Evolutionary conservation across 2,113 vertebrate genomes (phyloP), one percentile per base, ranked within the genome.

Genomic region (Myotis yumanensis): DNA sequence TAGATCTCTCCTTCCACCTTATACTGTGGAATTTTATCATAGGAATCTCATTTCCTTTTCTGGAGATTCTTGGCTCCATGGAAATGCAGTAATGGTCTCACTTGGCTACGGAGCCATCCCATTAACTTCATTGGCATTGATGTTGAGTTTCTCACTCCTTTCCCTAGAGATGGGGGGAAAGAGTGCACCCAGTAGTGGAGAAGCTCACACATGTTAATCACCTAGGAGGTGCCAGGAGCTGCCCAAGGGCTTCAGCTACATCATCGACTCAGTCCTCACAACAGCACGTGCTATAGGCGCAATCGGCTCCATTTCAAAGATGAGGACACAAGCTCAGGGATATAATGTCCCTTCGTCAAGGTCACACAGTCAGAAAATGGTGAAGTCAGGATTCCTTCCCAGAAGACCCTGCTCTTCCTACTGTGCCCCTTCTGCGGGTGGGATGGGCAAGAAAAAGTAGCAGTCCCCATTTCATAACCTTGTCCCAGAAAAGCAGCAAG

Each of bases 311-410:
- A 5, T 48, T 22, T n/a, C 66, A 11, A 43, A 37, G 66, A n/a
- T 12, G n/a, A 59, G 37, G 11, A 51, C 18, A 5, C 1, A 1
- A 28, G n/a, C 12, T 48, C 80, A 35, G 46, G 25, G 43, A 85
- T 18, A 73, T 54, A 23, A 80, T 3, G 32, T 59, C 52, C 59
- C 46, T 17, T 57, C 23, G 62, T 46, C 57, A 62, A 73, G 3
- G 66, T 92, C 66, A 51, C 46, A 46, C 14, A 73, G 86, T 57
- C 86, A 81, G n/a, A 28, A 94, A 80, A 22, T 86, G n/a, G 30
- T 62, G 25, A 87, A n/a, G 46, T 75, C 59, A 66, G 68, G 25
- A n/a, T 73, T 86, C 77, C 48, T 20, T 48, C 52, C 73, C 30
- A 76, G 48, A 82, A 89, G 51, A 11, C 86, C 28, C 46, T 85